Evolutionary conservation across 2,113 vertebrate species (phyloP).

Genomic region (Cariama cristata): DNA sequence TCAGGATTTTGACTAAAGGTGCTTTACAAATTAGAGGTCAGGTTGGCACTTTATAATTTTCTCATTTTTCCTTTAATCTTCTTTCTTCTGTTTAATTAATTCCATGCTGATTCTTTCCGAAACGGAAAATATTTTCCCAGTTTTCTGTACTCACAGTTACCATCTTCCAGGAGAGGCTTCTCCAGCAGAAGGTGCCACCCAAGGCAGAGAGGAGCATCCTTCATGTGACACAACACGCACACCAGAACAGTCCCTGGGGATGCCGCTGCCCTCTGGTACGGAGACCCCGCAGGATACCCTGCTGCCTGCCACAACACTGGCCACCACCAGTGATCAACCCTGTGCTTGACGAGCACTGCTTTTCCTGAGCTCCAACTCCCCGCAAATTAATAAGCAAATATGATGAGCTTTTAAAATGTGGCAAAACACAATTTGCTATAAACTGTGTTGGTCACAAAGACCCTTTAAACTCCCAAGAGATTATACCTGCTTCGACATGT

Average conservation of each 20-base stretch:
- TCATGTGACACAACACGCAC: background rate
- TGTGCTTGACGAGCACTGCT: fast-evolving
- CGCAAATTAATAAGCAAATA: background rate
- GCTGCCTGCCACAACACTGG: background rate
- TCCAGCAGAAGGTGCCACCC: background rate
- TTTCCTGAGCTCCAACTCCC: background rate
- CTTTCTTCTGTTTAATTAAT: background rate
- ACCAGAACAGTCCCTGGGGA: fast-evolving
- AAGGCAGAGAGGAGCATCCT: background rate
- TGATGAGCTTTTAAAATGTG: background rate
- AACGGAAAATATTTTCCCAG: background rate
- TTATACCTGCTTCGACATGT: background rate
- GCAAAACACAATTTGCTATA: background rate
- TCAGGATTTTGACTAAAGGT: constrained; percentile 14
- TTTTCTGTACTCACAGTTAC: background rate
- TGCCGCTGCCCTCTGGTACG: background rate
- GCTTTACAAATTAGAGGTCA: constrained; percentile 17
- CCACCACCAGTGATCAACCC: background rate
- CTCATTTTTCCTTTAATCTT: background rate
- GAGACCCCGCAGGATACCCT: background rate
- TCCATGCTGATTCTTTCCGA: background rate
- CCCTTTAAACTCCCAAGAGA: background rate
- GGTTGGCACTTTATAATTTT: background rate
- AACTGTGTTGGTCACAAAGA: background rate
- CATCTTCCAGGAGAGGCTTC: background rate